Conservation (phyloP, 1,140 invertebrate species). For the Geopemphigus sp. region DNA sequence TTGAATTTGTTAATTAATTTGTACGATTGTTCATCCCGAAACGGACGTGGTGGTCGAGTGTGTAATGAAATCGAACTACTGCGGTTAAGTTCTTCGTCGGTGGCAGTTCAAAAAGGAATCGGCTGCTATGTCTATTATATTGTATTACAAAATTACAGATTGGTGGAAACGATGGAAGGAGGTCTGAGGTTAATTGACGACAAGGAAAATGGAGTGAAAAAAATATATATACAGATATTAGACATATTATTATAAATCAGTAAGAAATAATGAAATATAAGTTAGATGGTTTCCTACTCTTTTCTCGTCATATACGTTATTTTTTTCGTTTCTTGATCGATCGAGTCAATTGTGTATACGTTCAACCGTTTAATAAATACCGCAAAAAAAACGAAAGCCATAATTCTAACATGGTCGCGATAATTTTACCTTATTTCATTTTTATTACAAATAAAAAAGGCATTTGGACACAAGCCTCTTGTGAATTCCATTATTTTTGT, state of each 20-base stretch:
- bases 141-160: neutral
- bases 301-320: neutral
- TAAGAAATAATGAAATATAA: neutral
- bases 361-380: neutral
- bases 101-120: slow-evolving; percentile 4
- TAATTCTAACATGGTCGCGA: neutral
- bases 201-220: neutral
- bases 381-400: neutral
- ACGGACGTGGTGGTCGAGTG: neutral
- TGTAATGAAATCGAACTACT: slow-evolving; percentile 10
- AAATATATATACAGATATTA: neutral
- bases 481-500: too few relatives aligned
- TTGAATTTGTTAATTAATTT: neutral
- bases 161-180: too few relatives aligned
- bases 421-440: too few relatives aligned
- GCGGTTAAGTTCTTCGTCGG: neutral
- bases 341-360: neutral
- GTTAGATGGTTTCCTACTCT: neutral
- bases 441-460: too few relatives aligned
- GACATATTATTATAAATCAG: neutral
- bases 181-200: slow-evolving; percentile 1
- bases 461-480: too few relatives aligned
- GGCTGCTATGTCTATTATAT: neutral
- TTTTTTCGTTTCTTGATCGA: neutral
- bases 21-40: neutral